phyloP scores from a whole-genome alignment of 2,888 invertebrate genomes.

The Cynaeus angustus region DNA sequence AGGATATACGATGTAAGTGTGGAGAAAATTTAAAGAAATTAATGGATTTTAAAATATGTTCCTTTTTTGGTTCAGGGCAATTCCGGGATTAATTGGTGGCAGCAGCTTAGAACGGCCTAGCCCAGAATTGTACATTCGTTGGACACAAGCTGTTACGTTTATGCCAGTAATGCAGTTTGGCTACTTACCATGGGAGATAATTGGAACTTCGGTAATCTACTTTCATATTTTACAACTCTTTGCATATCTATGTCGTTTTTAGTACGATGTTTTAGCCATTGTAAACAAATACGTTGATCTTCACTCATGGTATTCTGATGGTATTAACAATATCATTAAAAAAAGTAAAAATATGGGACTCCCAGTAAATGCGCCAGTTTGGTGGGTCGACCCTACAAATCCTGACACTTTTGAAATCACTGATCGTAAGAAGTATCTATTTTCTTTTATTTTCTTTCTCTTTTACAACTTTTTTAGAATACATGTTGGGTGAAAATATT shows the following conservation, averaged over 20 bases:
- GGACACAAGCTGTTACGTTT: constrained; percentile 83
- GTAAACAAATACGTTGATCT: constrained; percentile 78
- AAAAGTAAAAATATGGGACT: constrained; percentile 76
- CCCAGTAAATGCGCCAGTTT: constrained; percentile 85
- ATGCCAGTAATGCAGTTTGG: constrained; percentile 86
- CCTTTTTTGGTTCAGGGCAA: constrained; percentile 57
- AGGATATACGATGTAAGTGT: too few species aligned
- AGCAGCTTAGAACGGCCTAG: constrained; percentile 68
- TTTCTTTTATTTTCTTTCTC: neutral
- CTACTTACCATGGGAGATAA: constrained; percentile 81
- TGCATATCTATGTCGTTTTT: constrained; percentile 33
- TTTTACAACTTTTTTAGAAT: constrained; percentile 76
- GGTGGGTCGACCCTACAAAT: constrained; percentile 86
- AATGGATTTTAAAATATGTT: constrained; percentile 77
- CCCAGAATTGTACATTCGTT: constrained; percentile 81
- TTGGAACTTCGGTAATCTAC: neutral
- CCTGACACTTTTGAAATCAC: constrained; percentile 74
- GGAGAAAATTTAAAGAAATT: too few species aligned
- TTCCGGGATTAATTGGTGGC: constrained; percentile 38
- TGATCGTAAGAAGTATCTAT: constrained; percentile 71
- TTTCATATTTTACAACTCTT: too few species aligned
- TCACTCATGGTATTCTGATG: constrained; percentile 77
- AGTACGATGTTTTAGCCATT: constrained; percentile 76
- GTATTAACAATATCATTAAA: constrained; percentile 77
- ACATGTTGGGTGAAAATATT: constrained; percentile 82